phyloP scores from a whole-genome alignment of 1,140 invertebrate species.

The Saccostrea cuccullata region DNA sequence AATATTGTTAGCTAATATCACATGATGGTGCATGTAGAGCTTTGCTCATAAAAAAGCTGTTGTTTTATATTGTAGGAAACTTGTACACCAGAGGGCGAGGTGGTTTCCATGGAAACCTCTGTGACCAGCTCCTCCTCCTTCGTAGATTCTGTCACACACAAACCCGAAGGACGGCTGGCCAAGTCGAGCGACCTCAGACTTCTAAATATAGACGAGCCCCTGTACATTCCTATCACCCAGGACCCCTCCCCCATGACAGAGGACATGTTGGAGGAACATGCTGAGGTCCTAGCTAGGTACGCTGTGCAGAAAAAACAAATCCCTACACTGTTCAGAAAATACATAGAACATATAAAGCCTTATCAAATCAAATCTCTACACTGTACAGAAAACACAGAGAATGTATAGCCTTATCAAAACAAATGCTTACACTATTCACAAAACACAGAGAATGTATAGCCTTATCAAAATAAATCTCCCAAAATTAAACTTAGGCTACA shows the following conservation, averaged over 20 bases:
- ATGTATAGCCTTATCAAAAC: no score
- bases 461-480: no score
- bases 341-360: no score
- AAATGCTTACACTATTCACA: no score
- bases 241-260: constrained; percentile 98
- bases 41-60: no score
- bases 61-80: neutral
- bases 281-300: constrained; percentile 87
- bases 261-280: constrained; percentile 96
- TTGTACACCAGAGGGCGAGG: neutral
- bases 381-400: no score
- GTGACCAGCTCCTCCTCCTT: constrained; percentile 60
- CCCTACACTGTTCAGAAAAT: no score
- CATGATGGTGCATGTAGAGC: no score
- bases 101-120: constrained; percentile 47
- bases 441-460: no score
- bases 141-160: constrained; percentile 64
- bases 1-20: no score
- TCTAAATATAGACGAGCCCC: constrained; percentile 70
- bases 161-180: constrained; percentile 85
- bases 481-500: no score
- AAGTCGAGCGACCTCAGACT: constrained; percentile 80
- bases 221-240: constrained; percentile 95
- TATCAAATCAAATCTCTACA: no score
- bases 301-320: neutral